These are phyloP conservation scores for Cinara cedri DNA, from an alignment of 2,888 invertebrate genomes.

Conservation along the genomic window DNA sequence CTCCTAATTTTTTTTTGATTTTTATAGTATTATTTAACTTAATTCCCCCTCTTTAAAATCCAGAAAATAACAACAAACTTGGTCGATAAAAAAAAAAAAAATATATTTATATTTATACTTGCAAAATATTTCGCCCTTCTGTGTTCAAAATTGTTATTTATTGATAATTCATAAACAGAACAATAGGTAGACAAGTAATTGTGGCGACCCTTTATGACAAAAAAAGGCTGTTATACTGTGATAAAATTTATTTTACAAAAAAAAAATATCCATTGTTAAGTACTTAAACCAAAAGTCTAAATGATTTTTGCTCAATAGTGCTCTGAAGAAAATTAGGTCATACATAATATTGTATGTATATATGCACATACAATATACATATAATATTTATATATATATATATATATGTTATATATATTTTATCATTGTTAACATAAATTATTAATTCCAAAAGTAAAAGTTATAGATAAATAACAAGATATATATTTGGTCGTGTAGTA, in stretches of 20 bases:
- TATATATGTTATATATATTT: constrained; percentile 41
- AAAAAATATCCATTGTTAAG: constrained; percentile 37
- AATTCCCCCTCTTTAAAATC: constrained; percentile 31
- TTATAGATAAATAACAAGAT: constrained; percentile 40
- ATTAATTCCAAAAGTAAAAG: constrained; percentile 18
- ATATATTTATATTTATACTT: constrained; percentile 55
- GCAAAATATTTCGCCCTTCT: constrained; percentile 50
- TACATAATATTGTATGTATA: constrained; percentile 10
- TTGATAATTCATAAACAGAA: constrained; percentile 48
- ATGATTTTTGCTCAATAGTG: constrained; percentile 51
- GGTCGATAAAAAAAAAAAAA: constrained; percentile 36
- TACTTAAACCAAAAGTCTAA: constrained; percentile 43
- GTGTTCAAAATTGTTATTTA: constrained; percentile 57
- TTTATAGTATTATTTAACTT: constrained; percentile 55
- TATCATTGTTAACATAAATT: constrained; percentile 52
- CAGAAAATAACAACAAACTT: constrained; percentile 28
- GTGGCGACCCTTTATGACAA: constrained; percentile 51
- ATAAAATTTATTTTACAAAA: constrained; percentile 30
- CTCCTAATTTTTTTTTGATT: constrained; percentile 40
- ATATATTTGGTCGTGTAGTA: not conserved
- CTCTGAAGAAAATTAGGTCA: constrained; percentile 32
- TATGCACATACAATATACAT: not conserved
- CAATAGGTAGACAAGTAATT: constrained; percentile 29
- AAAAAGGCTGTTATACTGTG: constrained; percentile 55
- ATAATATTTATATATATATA: constrained; percentile 34